Percentiles rank a stretch among this genome's conserved stretches.
Conservation (phyloP, 2,797 vertebrate species). For the Poecilia gillii region DNA sequence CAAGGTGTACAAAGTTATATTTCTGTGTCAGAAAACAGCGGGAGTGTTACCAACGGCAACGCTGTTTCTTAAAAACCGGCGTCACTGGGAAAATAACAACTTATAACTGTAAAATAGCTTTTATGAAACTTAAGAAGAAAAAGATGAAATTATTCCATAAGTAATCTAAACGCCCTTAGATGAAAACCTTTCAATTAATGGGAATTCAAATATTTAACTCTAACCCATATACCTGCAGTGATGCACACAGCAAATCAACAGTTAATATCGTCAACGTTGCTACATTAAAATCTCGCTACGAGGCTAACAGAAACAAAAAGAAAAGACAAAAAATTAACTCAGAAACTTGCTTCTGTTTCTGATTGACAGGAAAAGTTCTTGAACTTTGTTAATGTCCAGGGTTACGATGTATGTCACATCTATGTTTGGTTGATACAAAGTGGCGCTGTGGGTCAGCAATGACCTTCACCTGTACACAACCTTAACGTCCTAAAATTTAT, state of each 20-base stretch:
- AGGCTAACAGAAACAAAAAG: too few relatives aligned
- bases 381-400: too few relatives aligned
- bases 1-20: background rate
- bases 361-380: too few relatives aligned
- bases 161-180: background rate
- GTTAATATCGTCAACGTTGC: background rate
- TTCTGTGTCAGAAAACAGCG: slow-evolving; percentile 10
- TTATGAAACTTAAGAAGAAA: background rate
- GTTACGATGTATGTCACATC: too few relatives aligned
- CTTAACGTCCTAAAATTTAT: too few relatives aligned
- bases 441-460: too few relatives aligned
- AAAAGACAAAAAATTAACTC: too few relatives aligned
- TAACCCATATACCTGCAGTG: background rate
- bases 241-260: background rate
- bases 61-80: slow-evolving; percentile 16
- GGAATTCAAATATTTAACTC: background rate
- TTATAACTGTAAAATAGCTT: background rate
- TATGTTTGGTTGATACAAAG: too few relatives aligned
- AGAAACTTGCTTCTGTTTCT: too few relatives aligned
- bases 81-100: background rate
- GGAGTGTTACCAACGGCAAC: background rate
- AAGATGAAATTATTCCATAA: background rate
- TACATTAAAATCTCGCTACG: too few relatives aligned
- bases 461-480: background rate
- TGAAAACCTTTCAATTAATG: background rate